Evolutionary conservation across 2,113 vertebrate species (phyloP), one percentile per base, ranked within the genome.

Genomic region (Cheilinus undulatus): DNA sequence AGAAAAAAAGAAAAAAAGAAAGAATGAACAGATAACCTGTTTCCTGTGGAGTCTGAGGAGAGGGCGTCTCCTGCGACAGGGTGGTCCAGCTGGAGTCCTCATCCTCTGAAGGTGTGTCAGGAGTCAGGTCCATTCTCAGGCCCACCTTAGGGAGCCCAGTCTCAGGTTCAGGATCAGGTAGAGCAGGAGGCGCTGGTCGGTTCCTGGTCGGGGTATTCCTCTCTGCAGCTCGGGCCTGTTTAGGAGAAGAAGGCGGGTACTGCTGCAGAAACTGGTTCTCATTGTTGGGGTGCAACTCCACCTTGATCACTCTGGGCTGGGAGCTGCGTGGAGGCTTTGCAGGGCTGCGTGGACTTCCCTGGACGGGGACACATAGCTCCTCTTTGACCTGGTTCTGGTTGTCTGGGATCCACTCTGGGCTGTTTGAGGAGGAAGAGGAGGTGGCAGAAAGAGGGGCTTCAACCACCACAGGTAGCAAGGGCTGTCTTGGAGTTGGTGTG

Each of bases 81-180:
- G 98, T 99, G 2, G 97, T 99, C 98, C 98, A 99, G 89, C 98
- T 99, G 28, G 98, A 99, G 80, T 99, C 98, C 85, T 99, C 98
- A 23, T 99, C 98, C 93, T 97, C 91, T 94, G 96, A 92, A 89
- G 97, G 83, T 89, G 93, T 67, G 88, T 96, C 43, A 91, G 95
- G 0, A 93, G 95, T 36, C 94, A 97, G 17, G 52, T 96, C 96
- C 20, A 96, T 97, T 87, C 94, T 98, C 59, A 95, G 95, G 13
- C 94, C 96, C 0, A 95, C 96, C 93, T 95, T 97, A 3, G 95
- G 95, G 19, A 94, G 92, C 61, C 95, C 95, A 36, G 92, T 95
- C 83, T 96, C 95, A 68, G 94, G 93, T 75, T 96, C 94, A 0
- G 95, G 94, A 61, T 95, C 95, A 32, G 94, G 93, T 0, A 93